Evolutionary conservation across 2,797 vertebrate genomes (phyloP), one percentile per base, ranked within the genome.

Genomic region (Ptychobarbus kaznakovi): DNA sequence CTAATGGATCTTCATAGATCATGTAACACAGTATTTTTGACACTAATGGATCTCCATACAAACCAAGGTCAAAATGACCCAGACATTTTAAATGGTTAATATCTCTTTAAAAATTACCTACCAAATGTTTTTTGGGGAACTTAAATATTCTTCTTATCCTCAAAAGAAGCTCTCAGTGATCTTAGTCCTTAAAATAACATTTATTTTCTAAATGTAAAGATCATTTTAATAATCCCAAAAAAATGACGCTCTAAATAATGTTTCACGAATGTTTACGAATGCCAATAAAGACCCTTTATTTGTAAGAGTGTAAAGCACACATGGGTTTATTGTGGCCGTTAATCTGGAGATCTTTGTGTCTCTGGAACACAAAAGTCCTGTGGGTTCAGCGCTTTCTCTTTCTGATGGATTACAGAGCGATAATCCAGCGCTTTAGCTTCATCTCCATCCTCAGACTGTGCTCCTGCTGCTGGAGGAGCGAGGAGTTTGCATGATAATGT

Each of bases 401-500:
- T 68, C 22, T 65, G 79, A 35, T 18, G 87, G 86, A 91, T 91
- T 87, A 91, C 83, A 68, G 69, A 10, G 49, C 18, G 77, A 83
- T 88, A 81, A 87, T 87, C 82, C 80, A 73, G 56, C 22, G 44
- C 82, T 70, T 80, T 58, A 68, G 72, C 35, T 16, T 38, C 51
- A n/a, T 72, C 66, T 53, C 72, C 38, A 7, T 73, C 40, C 38
- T 28, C 35, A 61, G 35, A 13, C 56, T 16, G 25, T 69, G 10
- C 51, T 80, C 78, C n/a, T 25, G 58, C 56, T 63, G 68, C 15
- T 16, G 49, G 49, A 68, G 3, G 46, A 72, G 49, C 25, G 13
- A 32, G 35, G 86, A 87, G 78, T 93, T 93, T 92, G 90, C 92
- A 92, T 94, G 88, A 93, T 90, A 93, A 93, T 92, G 89, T 61